Conservation (phyloP, 1,140 invertebrate genomes). For the Ladona fulva region DNA sequence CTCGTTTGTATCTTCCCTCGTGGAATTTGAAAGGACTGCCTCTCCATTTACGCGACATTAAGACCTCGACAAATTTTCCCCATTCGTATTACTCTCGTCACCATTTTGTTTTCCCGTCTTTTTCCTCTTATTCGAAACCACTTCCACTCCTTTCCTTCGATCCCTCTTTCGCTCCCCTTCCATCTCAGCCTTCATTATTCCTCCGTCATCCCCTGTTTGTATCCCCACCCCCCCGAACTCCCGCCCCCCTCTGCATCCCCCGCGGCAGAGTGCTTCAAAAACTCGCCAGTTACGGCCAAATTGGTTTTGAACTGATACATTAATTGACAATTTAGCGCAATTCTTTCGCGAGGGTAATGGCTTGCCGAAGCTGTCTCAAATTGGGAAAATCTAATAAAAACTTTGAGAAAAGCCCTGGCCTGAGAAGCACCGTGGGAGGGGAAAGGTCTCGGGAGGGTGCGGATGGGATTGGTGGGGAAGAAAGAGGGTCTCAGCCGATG, state of each 20-base stretch:
- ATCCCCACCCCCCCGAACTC: background rate
- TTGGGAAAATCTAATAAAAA: constrained; percentile 26
- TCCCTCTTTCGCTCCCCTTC: background rate
- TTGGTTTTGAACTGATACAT: constrained; percentile 25
- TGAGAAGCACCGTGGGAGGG: constrained; percentile 22
- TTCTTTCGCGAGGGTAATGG: constrained; percentile 18
- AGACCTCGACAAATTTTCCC: background rate
- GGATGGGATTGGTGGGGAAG: constrained; percentile 24
- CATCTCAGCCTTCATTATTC: background rate
- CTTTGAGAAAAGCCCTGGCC: constrained; percentile 19
- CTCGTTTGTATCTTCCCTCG: no score
- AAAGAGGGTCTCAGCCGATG: background rate
- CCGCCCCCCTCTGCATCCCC: constrained; percentile 3
- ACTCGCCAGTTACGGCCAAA: constrained; percentile 19
- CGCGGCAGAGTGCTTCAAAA: constrained; percentile 19
- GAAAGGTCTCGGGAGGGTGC: constrained; percentile 23
- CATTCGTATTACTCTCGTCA: background rate
- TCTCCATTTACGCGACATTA: no score
- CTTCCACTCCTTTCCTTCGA: background rate
- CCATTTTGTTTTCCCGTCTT: background rate
- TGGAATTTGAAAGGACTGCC: no score
- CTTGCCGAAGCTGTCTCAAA: constrained; percentile 23
- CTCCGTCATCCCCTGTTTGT: background rate
- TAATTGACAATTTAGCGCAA: constrained; percentile 19
- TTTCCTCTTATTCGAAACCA: background rate